phyloP scores from a whole-genome alignment of 1,140 invertebrate species.

The Dermatophagoides farinae region DNA sequence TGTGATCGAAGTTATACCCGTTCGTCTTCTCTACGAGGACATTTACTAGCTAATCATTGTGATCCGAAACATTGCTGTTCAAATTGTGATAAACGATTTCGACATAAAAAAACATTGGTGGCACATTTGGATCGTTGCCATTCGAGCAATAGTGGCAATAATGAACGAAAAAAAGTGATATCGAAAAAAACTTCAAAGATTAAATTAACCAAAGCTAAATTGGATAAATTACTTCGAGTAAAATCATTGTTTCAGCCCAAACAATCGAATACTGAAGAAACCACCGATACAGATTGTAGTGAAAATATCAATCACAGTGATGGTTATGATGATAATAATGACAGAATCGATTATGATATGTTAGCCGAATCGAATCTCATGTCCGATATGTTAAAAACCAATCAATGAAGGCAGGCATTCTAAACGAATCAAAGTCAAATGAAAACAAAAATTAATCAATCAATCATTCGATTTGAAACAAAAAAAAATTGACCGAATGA shows the following conservation, averaged over 20 bases:
- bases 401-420: too few species aligned
- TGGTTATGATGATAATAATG: not conserved
- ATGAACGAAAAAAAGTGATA: not conserved
- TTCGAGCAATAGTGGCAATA: not conserved
- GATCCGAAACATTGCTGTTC: not conserved
- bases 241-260: too few species aligned
- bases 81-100: not conserved
- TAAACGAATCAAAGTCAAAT: too few species aligned
- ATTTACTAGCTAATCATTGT: not conserved
- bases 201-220: not conserved
- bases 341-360: not conserved
- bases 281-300: not conserved
- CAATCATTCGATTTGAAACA: too few species aligned
- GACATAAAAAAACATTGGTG: not conserved
- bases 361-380: not conserved
- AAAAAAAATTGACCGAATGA: too few species aligned
- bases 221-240: too few species aligned
- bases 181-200: not conserved
- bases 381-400: too few species aligned
- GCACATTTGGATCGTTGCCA: not conserved
- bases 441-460: too few species aligned
- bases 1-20: not conserved
- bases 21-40: not conserved
- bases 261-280: not conserved
- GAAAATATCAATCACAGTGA: not conserved